A percentile compares a stretch with the other conserved stretches of the same genome.
Conservation (phyloP, 2,113 vertebrate genomes). For the Setophaga coronata region DNA sequence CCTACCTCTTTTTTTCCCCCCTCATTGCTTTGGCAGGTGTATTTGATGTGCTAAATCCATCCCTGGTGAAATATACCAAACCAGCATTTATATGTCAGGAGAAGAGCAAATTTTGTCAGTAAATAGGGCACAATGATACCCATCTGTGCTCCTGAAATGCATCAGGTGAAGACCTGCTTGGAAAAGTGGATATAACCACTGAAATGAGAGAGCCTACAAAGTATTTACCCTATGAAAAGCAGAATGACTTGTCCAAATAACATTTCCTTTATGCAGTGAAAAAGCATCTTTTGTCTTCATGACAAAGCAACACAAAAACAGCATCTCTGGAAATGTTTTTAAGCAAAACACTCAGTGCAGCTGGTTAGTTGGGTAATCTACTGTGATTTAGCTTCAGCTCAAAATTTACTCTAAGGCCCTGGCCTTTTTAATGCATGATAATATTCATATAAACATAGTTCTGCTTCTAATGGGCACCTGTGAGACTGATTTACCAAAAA, state of each 20-base stretch:
- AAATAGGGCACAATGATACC: background rate
- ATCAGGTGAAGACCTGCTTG: background rate
- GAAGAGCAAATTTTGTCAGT: background rate
- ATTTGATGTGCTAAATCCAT: background rate
- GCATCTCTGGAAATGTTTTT: background rate
- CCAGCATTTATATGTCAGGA: background rate
- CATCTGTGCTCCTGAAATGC: background rate
- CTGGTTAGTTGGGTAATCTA: background rate
- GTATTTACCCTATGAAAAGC: background rate
- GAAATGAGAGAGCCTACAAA: background rate
- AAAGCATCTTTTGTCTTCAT: background rate
- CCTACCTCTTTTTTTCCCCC: background rate
- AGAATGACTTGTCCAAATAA: background rate
- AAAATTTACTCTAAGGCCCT: background rate
- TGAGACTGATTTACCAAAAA: slow-evolving; percentile 6
- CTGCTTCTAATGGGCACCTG: background rate
- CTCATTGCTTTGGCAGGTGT: background rate
- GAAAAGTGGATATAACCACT: background rate
- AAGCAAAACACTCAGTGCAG: background rate
- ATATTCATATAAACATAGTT: background rate
- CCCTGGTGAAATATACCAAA: background rate
- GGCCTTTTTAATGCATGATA: background rate
- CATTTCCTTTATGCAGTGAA: background rate
- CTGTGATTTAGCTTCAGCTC: background rate
- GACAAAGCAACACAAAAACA: background rate